phyloP scores from a whole-genome alignment of 2,797 vertebrate species.

The Cephalopachus bancanus region DNA sequence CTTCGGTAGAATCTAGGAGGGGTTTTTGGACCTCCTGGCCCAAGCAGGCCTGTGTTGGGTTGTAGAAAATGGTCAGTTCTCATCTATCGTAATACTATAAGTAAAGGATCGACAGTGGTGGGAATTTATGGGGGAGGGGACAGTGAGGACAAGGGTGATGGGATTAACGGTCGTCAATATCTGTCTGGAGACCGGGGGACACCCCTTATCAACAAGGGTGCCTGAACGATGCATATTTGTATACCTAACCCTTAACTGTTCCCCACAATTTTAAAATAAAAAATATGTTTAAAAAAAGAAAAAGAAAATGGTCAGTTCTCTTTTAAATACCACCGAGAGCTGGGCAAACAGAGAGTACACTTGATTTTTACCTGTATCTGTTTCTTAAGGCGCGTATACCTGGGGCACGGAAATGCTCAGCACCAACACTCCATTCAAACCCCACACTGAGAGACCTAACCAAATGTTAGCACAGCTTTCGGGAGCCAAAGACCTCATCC shows the following conservation, averaged over 20 bases:
- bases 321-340: background rate
- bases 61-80: background rate
- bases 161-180: too few species aligned
- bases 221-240: too few species aligned
- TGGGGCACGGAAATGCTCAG: background rate
- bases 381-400: background rate
- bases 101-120: too few species aligned
- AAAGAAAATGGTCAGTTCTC: background rate
- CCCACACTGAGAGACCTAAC: background rate
- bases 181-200: too few species aligned
- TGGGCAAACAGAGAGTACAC: background rate
- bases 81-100: background rate
- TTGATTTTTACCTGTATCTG: background rate
- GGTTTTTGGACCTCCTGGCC: background rate
- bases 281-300: too few species aligned
- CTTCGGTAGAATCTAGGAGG: constrained; percentile 37
- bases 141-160: too few species aligned
- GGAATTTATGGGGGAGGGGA: too few species aligned
- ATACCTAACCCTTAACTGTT: too few species aligned
- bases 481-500: background rate
- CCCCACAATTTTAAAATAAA: too few species aligned
- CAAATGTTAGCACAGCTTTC: accelerated
- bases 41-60: background rate
- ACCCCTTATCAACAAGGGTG: too few species aligned
- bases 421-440: background rate